Evolutionary conservation across 1,140 invertebrate species (phyloP).

Genomic region (Bradynema listronoti): DNA sequence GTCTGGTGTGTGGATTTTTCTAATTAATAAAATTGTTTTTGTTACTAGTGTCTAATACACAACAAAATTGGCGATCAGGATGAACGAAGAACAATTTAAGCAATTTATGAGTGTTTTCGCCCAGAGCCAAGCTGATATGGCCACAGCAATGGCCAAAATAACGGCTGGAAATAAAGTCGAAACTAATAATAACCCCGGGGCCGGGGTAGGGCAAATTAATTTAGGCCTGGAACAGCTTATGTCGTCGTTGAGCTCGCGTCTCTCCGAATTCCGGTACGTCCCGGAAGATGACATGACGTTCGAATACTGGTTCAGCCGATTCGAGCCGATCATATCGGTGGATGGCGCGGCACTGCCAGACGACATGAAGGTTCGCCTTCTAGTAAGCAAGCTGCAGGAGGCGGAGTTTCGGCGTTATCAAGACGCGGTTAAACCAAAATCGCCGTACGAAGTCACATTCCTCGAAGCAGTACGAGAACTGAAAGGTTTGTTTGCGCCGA

Average conservation of each 20-base stretch:
- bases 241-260: neutral
- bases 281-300: neutral
- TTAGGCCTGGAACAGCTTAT: slow-evolving; percentile 1
- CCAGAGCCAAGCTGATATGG: too few species aligned
- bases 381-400: neutral
- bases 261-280: neutral
- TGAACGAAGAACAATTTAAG: too few species aligned
- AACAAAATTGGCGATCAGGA: too few species aligned
- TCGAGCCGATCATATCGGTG: neutral
- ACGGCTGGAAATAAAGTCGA: too few species aligned
- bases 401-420: neutral
- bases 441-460: neutral
- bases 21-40: too few species aligned
- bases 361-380: neutral
- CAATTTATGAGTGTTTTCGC: too few species aligned
- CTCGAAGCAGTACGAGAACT: neutral
- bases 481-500: neutral
- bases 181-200: too few species aligned
- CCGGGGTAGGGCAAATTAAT: too few species aligned
- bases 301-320: neutral
- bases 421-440: slow-evolving; percentile 1
- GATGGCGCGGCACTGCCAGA: neutral
- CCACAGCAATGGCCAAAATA: too few species aligned
- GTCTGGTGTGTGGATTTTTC: too few species aligned
- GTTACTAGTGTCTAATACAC: too few species aligned